phyloP scores from a whole-genome alignment of 2,113 vertebrate species.

The Calidris pugnax region DNA sequence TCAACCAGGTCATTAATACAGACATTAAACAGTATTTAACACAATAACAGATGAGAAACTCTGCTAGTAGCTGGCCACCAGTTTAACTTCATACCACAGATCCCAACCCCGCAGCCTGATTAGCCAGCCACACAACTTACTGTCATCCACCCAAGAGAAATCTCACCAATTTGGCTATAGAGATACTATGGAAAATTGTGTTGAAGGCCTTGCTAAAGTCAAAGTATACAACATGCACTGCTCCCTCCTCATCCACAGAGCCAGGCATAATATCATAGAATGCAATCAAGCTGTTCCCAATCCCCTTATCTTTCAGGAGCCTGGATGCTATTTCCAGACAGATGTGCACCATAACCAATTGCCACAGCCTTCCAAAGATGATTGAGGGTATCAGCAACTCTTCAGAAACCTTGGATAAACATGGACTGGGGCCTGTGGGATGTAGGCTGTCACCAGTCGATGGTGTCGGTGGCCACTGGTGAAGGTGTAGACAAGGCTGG shows the following conservation, averaged over 20 bases:
- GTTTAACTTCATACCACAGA: neutral
- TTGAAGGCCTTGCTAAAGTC: neutral
- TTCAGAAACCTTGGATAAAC: neutral
- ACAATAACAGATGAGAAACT: neutral
- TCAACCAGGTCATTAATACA: neutral
- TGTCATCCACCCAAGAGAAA: neutral
- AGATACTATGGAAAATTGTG: neutral
- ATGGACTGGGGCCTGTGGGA: no score
- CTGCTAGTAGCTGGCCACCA: neutral
- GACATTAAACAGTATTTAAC: neutral
- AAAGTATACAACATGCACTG: neutral
- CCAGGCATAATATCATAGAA: neutral
- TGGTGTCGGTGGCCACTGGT: neutral
- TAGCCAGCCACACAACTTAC: neutral
- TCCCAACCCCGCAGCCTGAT: neutral
- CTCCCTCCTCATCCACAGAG: neutral
- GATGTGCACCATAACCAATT: neutral
- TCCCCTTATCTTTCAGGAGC: neutral
- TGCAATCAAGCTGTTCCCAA: neutral
- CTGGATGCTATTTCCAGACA: neutral
- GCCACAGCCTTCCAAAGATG: neutral
- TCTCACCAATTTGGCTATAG: neutral
- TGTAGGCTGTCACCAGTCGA: accelerated
- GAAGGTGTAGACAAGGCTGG: neutral
- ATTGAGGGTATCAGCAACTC: neutral